Evolutionary conservation across 2,888 invertebrate species (phyloP), one percentile per base, ranked within the genome.

Genomic region (Yponomeuta sedellus): DNA sequence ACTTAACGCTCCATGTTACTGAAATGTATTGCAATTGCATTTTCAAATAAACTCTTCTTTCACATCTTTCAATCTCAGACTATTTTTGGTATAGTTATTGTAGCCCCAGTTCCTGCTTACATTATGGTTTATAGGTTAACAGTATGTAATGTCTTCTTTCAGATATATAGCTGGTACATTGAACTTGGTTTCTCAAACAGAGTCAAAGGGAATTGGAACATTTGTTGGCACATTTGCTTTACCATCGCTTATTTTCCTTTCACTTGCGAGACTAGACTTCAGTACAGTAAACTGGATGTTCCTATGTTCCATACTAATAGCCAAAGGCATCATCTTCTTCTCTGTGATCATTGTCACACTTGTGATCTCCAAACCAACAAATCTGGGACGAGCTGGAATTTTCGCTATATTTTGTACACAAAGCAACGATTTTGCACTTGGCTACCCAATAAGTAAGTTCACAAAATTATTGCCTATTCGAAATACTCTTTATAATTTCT

Each of bases 391-490:
- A 76, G 97, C 97, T 61, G 98, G 98, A 16, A 92, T 99, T 68
- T 96, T 97, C 92, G 97, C 97, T 20, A 98, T 99, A 77, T 98
- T 98, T 83, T 96, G 97, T 74, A 98, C 98, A 0, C 98, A 98
- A 82, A 98, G 98, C 81, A 99, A 99, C 92, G 99, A 99, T 86
- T 98, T 99, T 90, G 98, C 99, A 22, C 94, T 99, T 73, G 98
- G 98, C 69, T 98, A 96, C 88, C 98, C 99, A 8, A 97, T 98
- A 74, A 95, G 98, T 97, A 92, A 94, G 90, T 87, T 68, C 6
- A 16, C 44, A 52, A 52, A 52, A 40, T 66, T 67, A 66, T 34
- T 64, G 44, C 56, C 44, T 8, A 59, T 56, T 64, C 34, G 61
- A 44, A 61, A 63, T 6, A 8, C 10, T 34, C 8, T 34, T 5